These are phyloP conservation scores for Spea hammondii DNA, from an alignment of 2,797 vertebrate genomes.

Conservation along the genomic window DNA sequence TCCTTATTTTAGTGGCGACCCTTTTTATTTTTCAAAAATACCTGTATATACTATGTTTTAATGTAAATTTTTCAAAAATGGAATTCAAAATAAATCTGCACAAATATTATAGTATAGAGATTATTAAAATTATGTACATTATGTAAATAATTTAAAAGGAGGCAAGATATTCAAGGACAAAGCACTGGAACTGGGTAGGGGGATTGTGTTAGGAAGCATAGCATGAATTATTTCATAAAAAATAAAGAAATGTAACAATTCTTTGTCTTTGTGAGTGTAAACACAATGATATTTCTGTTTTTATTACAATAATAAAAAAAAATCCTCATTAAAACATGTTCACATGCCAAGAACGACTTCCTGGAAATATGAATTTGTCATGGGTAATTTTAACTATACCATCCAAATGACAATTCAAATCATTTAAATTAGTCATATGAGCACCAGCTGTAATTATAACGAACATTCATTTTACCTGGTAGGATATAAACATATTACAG, in stretches of 20 bases:
- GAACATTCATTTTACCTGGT: slow-evolving; percentile 13
- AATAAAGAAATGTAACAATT: background rate
- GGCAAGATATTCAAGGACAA: background rate
- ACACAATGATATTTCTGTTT: background rate
- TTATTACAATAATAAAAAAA: background rate
- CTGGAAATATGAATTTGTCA: slow-evolving; percentile 16
- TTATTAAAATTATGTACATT: background rate
- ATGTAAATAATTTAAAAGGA: background rate
- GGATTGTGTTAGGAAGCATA: slow-evolving; percentile 16
- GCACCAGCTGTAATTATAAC: slow-evolving; percentile 21
- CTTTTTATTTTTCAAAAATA: background rate
- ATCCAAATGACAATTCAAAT: slow-evolving; percentile 21
- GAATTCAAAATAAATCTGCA: no score
- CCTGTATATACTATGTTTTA: slow-evolving; percentile 2
- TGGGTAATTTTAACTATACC: background rate
- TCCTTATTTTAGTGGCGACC: no score
- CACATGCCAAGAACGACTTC: background rate
- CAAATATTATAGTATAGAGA: background rate
- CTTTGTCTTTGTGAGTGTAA: slow-evolving; percentile 11
- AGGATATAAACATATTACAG: slow-evolving; percentile 15
- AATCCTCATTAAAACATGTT: background rate
- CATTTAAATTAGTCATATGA: slow-evolving; percentile 26
- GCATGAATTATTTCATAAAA: slow-evolving; percentile 8
- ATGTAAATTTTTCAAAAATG: background rate
- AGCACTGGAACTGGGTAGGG: slow-evolving; percentile 17